phyloP scores from a whole-genome alignment of 2,888 invertebrate genomes.

The Lepidonotus clava region DNA sequence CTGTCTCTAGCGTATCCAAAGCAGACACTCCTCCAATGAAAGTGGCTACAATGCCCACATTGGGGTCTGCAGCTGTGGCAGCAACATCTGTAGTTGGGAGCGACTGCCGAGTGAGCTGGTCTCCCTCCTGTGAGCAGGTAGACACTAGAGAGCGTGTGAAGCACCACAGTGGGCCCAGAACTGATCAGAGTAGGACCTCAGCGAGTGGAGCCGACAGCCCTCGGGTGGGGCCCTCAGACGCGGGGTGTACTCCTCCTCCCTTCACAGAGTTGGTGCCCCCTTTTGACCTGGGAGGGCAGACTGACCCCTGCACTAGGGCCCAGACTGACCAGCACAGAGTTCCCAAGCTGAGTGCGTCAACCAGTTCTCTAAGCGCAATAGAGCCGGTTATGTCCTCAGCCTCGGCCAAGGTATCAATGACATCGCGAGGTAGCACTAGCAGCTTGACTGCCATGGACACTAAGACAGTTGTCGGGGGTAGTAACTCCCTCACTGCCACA shows the following conservation, averaged over 20 bases:
- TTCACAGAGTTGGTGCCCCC: neutral
- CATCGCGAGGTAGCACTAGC: slow-evolving; percentile 46
- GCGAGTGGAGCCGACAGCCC: too few species aligned
- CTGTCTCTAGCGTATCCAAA: neutral
- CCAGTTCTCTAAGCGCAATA: neutral
- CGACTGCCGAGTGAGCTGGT: neutral
- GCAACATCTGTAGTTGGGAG: neutral
- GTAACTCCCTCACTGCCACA: neutral
- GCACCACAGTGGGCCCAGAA: neutral
- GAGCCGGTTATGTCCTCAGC: slow-evolving; percentile 16
- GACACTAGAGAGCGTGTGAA: too few species aligned
- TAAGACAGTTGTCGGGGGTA: neutral
- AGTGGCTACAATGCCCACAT: neutral
- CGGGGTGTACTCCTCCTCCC: neutral
- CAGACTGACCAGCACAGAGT: neutral
- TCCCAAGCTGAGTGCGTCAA: slow-evolving; percentile 7
- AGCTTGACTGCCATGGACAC: slow-evolving; percentile 47
- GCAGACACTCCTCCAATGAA: neutral
- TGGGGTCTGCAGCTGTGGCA: neutral
- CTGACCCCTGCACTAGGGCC: neutral
- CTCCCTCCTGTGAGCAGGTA: neutral
- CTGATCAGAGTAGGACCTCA: neutral
- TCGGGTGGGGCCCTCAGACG: neutral
- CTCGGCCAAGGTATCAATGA: neutral
- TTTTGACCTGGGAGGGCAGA: neutral